phyloP scores from a whole-genome alignment of 2,888 invertebrate species.

The Euplagia quadripunctaria region DNA sequence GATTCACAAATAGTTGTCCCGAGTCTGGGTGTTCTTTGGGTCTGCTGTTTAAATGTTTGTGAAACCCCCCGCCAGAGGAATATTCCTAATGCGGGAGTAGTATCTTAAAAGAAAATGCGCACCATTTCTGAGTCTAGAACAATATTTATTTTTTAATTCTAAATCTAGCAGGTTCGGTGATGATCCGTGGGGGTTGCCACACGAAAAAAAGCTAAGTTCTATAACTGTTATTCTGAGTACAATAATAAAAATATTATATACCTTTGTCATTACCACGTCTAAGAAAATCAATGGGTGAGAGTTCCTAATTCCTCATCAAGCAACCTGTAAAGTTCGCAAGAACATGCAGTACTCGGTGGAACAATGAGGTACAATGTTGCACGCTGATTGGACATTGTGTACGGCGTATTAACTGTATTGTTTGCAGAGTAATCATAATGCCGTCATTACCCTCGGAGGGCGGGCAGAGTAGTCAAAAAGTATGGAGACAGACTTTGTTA shows the following conservation, averaged over 20 bases:
- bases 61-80: too few relatives aligned
- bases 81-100: too few relatives aligned
- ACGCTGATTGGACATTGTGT: conserved; percentile 84
- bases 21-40: too few relatives aligned
- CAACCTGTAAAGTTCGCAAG: conserved; percentile 10
- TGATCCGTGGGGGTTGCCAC: too few relatives aligned
- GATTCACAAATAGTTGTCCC: too few relatives aligned
- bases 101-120: too few relatives aligned
- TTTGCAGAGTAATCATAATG: conserved; percentile 83
- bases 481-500: conserved; percentile 57
- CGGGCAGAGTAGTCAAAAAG: conserved; percentile 21
- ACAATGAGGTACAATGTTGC: conserved; percentile 48
- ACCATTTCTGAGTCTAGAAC: too few relatives aligned
- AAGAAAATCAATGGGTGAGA: neutral
- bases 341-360: conserved; percentile 19
- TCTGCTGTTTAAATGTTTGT: too few relatives aligned
- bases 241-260: neutral
- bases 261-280: neutral
- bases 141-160: too few relatives aligned
- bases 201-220: too few relatives aligned
- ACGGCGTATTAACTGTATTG: conserved; percentile 82
- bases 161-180: too few relatives aligned
- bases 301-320: neutral
- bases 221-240: neutral
- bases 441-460: conserved; percentile 73